phyloP scores from a whole-genome alignment of 2,797 vertebrate genomes.

The Argyrosomus regius region DNA sequence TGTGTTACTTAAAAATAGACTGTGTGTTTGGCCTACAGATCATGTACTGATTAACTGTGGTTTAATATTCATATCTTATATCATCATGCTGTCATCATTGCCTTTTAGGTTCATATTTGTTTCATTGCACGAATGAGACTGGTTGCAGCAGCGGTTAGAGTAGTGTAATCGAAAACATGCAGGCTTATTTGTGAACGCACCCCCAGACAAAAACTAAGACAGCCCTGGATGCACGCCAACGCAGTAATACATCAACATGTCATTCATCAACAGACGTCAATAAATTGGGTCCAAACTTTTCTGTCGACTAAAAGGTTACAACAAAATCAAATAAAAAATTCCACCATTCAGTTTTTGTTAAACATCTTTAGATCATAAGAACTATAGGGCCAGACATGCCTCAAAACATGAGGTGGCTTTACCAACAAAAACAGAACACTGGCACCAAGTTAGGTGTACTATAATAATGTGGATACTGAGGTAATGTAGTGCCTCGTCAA shows the following conservation, averaged over 20 bases:
- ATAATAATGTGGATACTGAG: neutral
- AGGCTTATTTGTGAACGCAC: neutral
- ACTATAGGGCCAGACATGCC: neutral
- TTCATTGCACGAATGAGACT: neutral
- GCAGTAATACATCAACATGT: no score
- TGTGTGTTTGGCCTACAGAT: neutral
- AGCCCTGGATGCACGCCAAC: no score
- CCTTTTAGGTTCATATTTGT: neutral
- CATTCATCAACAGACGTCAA: no score
- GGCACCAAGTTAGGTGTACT: no score
- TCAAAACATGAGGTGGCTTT: no score
- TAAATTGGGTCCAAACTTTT: neutral
- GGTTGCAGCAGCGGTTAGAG: neutral
- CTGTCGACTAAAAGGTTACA: neutral
- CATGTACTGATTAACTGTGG: neutral
- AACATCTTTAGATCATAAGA: neutral
- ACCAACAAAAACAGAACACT: no score
- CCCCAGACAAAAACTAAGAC: neutral
- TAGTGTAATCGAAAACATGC: neutral
- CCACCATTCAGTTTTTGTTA: neutral
- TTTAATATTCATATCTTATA: neutral
- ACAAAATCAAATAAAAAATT: neutral
- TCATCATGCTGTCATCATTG: neutral
- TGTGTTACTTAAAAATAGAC: slow-evolving; percentile 5
- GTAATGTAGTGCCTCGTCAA: neutral